Evolutionary conservation across 2,888 invertebrate species (phyloP), one percentile per base, ranked within the genome.

Genomic region (Macaria liturata): DNA sequence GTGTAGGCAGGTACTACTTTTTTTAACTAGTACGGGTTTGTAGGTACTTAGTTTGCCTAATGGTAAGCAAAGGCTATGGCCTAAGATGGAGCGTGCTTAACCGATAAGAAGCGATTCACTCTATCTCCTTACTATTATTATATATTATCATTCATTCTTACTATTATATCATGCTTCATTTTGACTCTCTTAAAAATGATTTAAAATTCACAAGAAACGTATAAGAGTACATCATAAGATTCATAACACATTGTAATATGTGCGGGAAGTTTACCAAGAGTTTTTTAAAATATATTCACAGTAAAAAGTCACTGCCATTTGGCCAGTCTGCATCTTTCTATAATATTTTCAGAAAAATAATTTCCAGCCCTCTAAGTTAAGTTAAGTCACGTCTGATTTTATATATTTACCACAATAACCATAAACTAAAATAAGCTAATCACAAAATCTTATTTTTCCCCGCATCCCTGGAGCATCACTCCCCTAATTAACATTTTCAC

Each of bases 401-500:
- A 8, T 8, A 7, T 3, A 39, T 7, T 39, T 39, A 39, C 5
- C 8, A 39, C 8, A 1, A 5, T 7, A 39, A 39, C 39, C n/a
- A n/a, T n/a, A n/a, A n/a, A n/a, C n/a, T n/a, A n/a, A n/a, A n/a
- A 39, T 39, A 20, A 20, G 20, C 20, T 20, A 20, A 20, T 20
- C 20, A 20, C 20, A 20, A 20, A 8, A 5, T 39, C 39, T 39
- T 42, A 42, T 42, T 42, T 42, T 42, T 42, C 42, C 6, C 3
- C 7, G 30, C 50, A 4, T 5, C 45, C 7, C 7, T 9, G 32
- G 39, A 51, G 49, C 48, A 39, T 37, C 51, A 57, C 57, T n/a
- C 59, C 64, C 65, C 49, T 64, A 64, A 52, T 65, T 64, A 66
- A 61, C 61, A 54, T 69, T 72, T 66, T 61, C 66, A 64, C 65